Evolutionary conservation across 2,888 invertebrate genomes (phyloP), one percentile per base, ranked within the genome.

Genomic region (Rhabditoides inermis): DNA sequence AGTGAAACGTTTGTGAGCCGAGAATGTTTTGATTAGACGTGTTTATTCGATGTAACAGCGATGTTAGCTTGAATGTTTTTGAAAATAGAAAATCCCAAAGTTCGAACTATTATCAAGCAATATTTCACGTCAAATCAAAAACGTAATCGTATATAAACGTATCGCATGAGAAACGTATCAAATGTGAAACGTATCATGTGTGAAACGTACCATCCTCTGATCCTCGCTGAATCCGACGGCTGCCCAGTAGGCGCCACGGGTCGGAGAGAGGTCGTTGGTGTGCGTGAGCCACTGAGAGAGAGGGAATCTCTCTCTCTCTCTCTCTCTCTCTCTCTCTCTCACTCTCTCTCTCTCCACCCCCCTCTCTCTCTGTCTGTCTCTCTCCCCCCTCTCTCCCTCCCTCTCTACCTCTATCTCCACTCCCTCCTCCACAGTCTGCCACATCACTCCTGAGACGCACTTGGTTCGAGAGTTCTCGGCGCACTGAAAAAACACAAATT

Each of bases 191-290:
- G 12, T 32, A 12, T 10, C 12, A 10, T 10, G 15, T 32, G 15
- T 15, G 36, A 20, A 10, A n/a, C 52, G 37, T 32, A 62, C 65
- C 67, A 67, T 67, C 59, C 63, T 41, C 48, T 67, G 65, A 46
- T 67, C 65, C 49, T 58, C 59, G 49, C 64, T 64, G 51, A 67
- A 58, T 7, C 65, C 67, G 15, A 65, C 56, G 7, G 65, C 61
- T 27, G 60, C 55, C 44, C 55, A 67, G 42, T 58, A 60, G 15
- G 67, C 60, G 35, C n/a, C n/a, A 7, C 63, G 49, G 2, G 58
- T 57, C 20, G 61, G 58, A 51, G 59, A 61, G 28, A 67, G 41
- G 46, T 65, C 65, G 10, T 49, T 42, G 27, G 59, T 55, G 40
- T 41, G 48, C 15, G 63, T 26, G n/a, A n/a, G n/a, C n/a, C n/a